Base-by-base conservation (phyloP, 2,113 vertebrate genomes). In the Synchiropus splendidus region DNA sequence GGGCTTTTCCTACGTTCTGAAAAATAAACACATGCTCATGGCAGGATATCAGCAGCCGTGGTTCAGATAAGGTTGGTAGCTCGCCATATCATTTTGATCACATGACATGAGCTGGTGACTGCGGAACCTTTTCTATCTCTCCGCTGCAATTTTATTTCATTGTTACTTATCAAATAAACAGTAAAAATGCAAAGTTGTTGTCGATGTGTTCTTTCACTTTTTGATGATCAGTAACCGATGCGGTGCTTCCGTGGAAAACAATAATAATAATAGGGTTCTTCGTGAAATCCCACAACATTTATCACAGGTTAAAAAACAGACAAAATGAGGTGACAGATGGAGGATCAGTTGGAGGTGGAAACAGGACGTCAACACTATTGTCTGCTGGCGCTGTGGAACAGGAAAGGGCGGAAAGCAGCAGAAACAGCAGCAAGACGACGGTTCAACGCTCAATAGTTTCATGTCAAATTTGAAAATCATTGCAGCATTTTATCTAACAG, bases 1-100 rank as follows among this genome's bases (percentile, higher is more conserved):
- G 60, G 6, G 77, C 88, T 50, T 90, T 97, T 34, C 89, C 82
- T 0, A 92, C 76, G 1, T 92, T 95, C 94, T 98, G 50, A n/a
- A 78, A 72, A 17, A 63, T 31, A 61, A 30, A 57, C 1, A 62
- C 10, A 51, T 5, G 44, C 5, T 5, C 1, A 13, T 13, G n/a
- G n/a, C 34, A 36, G 33, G n/a, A 9, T 13, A 36, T 13, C 14
- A 13, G 5, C n/a, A 36, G 14, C 9, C 6, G 12, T n/a, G 9
- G 6, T 34, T 34, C 10, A 9, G n/a, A 12, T 1, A 6, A 12
- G 2, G n/a, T 36, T 36, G 34, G 12, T 11, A 35, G 10, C 5
- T 12, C 12, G 34, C 12, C 2, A 35, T 6, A 4, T 10, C 1
- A 35, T n/a, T n/a, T n/a, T n/a, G n/a, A n/a, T n/a, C n/a, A n/a